phyloP scores from a whole-genome alignment of 2,888 invertebrate genomes.

The Xylocampa areola region DNA sequence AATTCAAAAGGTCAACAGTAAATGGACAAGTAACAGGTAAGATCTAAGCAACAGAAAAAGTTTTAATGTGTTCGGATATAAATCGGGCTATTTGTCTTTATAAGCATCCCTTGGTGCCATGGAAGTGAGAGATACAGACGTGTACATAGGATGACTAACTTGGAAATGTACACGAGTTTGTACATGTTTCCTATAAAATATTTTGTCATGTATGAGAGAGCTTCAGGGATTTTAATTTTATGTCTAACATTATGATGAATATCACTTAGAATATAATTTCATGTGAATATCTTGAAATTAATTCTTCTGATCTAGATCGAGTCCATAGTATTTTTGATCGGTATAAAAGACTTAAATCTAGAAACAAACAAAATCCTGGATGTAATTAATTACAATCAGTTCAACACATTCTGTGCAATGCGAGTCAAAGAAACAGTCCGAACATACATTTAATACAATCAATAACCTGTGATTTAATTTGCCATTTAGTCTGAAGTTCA shows the following conservation, averaged over 20 bases:
- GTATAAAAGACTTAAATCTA: too few relatives aligned
- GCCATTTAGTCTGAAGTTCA: constrained; percentile 21
- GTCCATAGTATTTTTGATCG: not conserved
- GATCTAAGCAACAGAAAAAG: constrained; percentile 66
- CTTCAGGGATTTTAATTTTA: constrained; percentile 7
- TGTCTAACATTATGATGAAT: not conserved
- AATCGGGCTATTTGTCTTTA: constrained; percentile 83
- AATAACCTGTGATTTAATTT: constrained; percentile 22
- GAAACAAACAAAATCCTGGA: not conserved
- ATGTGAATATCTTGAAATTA: not conserved
- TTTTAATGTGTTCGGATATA: constrained; percentile 84
- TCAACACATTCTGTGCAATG: not conserved
- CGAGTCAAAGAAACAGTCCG: not conserved
- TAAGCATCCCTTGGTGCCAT: constrained; percentile 69
- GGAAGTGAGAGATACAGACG: constrained; percentile 39
- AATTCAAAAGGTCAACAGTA: constrained; percentile 68
- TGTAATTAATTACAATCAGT: not conserved
- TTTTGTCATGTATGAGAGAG: constrained; percentile 33
- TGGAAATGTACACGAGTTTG: constrained; percentile 44
- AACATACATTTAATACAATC: not conserved
- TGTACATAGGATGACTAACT: constrained; percentile 47
- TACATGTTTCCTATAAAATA: constrained; percentile 41
- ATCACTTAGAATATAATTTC: not conserved
- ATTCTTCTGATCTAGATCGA: not conserved
- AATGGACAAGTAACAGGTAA: constrained; percentile 59